A percentile compares a stretch with the other conserved stretches of the same genome.
Evolutionary conservation across 2,113 vertebrate species (phyloP).

Genomic region (Embiotoca jacksoni): DNA sequence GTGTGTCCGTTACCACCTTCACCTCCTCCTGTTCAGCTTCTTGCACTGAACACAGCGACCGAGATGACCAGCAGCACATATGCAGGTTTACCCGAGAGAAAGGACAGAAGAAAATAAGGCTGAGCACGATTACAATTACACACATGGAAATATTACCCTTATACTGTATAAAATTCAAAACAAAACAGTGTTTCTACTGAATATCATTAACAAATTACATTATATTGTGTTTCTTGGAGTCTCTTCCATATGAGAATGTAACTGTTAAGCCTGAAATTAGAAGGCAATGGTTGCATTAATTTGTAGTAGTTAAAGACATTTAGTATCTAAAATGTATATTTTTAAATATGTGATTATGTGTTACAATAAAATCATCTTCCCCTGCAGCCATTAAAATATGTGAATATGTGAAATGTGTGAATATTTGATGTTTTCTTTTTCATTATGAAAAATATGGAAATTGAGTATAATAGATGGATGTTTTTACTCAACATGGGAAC

Average conservation of each 20-base stretch:
- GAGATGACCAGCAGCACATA: conserved; percentile 34
- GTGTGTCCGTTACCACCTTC: conserved; percentile 86
- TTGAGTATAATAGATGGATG: no score
- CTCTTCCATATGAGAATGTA: no score
- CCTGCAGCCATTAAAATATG: no score
- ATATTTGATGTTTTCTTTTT: neutral
- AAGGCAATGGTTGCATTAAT: neutral
- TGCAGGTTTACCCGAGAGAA: neutral
- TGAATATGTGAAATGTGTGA: no score
- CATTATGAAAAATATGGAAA: neutral
- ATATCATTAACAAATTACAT: no score
- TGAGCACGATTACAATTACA: neutral
- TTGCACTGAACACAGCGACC: conserved; percentile 87
- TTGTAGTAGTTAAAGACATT: no score
- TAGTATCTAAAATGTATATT: no score
- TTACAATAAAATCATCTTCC: no score
- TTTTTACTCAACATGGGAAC: neutral
- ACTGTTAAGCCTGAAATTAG: neutral
- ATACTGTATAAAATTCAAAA: no score
- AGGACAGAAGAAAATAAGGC: conserved; percentile 26
- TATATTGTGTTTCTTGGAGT: no score
- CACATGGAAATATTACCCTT: neutral
- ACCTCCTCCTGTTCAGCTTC: conserved; percentile 93
- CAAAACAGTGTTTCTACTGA: no score
- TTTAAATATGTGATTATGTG: no score